Percentiles rank a stretch among this genome's conserved stretches.
Conservation (phyloP, 1,140 invertebrate species). For the Vollenhovia emeryi region DNA sequence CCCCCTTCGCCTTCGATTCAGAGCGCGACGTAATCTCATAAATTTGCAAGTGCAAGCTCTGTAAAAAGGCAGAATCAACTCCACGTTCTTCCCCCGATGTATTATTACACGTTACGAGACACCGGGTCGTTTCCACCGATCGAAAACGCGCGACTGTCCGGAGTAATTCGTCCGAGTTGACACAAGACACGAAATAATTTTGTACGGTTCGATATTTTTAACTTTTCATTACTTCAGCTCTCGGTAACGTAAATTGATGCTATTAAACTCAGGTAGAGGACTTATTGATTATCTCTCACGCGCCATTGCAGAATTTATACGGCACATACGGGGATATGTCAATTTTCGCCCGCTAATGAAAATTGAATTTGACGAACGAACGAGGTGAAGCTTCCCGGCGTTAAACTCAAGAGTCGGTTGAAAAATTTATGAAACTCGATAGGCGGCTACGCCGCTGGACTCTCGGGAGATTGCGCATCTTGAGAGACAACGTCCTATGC, state of each 20-base stretch:
- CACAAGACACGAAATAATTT: slow-evolving; percentile 19
- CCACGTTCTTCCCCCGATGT: background rate
- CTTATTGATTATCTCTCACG: slow-evolving; percentile 23
- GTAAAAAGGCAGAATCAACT: background rate
- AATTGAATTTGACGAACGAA: background rate
- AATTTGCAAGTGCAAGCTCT: background rate
- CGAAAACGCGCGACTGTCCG: background rate
- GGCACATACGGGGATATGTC: background rate
- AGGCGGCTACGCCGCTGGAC: background rate
- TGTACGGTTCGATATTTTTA: background rate
- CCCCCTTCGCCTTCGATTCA: background rate
- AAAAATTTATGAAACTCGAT: background rate
- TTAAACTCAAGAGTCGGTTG: background rate
- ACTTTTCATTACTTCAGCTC: background rate
- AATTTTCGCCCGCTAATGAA: background rate
- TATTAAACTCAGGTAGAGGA: slow-evolving; percentile 4
- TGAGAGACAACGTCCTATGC: background rate
- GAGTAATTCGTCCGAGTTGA: background rate
- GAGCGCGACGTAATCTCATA: background rate
- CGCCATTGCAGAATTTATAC: slow-evolving; percentile 10
- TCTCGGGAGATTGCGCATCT: background rate
- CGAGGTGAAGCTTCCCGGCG: background rate
- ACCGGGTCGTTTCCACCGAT: background rate
- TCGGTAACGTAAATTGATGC: slow-evolving; percentile 13
- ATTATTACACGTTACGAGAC: background rate